Conservation (phyloP, 2,797 vertebrate genomes). For the Dicrostonyx torquatus region DNA sequence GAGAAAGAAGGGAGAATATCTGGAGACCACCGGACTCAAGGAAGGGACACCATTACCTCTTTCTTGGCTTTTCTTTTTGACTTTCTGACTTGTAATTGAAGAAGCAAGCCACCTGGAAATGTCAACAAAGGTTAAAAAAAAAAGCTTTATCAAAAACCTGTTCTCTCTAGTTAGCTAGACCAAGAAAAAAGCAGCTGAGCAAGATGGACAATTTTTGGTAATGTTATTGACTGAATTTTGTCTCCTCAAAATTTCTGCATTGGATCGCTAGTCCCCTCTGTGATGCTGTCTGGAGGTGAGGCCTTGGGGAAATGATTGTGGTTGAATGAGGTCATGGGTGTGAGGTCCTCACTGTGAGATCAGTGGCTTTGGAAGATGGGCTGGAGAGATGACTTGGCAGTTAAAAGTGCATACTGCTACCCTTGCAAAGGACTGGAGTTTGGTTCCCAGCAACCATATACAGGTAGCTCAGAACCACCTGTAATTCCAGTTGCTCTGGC, state of each 20-base stretch:
- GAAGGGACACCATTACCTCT: not conserved
- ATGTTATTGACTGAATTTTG: not conserved
- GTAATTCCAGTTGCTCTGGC: not conserved
- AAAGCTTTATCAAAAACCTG: not conserved
- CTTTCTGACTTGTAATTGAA: not conserved
- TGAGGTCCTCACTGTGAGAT: not conserved
- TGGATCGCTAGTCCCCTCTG: not conserved
- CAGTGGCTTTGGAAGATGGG: not conserved
- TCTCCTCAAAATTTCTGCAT: not conserved
- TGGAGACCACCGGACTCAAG: not conserved
- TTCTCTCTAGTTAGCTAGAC: not conserved
- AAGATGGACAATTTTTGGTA: not conserved
- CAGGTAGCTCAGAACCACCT: not conserved
- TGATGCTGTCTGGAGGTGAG: not conserved
- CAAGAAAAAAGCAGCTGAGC: not conserved
- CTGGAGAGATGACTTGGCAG: not conserved
- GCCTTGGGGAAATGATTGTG: not conserved
- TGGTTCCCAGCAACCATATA: too few relatives aligned
- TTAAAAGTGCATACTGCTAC: not conserved
- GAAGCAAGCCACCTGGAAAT: not conserved
- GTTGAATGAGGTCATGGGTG: not conserved
- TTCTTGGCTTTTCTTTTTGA: constrained; percentile 1
- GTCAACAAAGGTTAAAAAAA: not conserved
- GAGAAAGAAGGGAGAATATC: not conserved
- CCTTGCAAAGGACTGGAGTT: not conserved